Evolutionary conservation across 2,888 invertebrate genomes (phyloP).

Genomic region (Barypeithes pellucidus): DNA sequence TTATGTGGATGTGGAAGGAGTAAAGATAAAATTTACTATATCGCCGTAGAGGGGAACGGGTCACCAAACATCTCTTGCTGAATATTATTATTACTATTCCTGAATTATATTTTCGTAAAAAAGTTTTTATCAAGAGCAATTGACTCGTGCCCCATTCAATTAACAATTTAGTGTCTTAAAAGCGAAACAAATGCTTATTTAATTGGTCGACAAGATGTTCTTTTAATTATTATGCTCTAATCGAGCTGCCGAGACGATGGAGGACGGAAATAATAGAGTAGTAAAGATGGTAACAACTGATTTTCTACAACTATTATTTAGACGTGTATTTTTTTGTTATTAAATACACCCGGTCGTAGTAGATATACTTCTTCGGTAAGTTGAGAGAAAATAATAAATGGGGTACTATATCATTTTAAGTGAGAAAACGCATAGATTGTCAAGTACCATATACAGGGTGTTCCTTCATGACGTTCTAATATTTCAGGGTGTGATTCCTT

Average conservation of each 20-base stretch:
- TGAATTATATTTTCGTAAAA: not conserved
- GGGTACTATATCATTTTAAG: no score
- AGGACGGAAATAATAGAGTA: conserved; percentile 2
- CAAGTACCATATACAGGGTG: no score
- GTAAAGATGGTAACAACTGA: conserved; percentile 23
- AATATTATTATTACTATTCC: no score
- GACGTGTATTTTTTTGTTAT: not conserved
- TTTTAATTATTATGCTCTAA: conserved; percentile 30
- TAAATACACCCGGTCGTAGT: not conserved
- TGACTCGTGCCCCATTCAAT: conserved; percentile 23
- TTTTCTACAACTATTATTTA: conserved; percentile 4
- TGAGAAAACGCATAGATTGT: no score
- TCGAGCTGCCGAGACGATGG: not conserved
- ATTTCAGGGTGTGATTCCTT: no score
- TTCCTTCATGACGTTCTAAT: no score
- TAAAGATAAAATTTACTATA: no score
- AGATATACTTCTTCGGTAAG: no score
- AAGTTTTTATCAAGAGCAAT: not conserved
- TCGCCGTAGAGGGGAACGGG: no score
- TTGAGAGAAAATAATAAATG: no score
- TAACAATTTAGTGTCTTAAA: conserved; percentile 30
- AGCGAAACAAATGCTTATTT: conserved; percentile 35
- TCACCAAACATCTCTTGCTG: no score
- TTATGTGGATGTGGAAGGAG: no score
- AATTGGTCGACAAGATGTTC: conserved; percentile 23